A percentile compares a stretch with the other conserved stretches of the same genome.
Conservation (phyloP, 2,797 vertebrate species). For the Triplophysa bombifrons region DNA sequence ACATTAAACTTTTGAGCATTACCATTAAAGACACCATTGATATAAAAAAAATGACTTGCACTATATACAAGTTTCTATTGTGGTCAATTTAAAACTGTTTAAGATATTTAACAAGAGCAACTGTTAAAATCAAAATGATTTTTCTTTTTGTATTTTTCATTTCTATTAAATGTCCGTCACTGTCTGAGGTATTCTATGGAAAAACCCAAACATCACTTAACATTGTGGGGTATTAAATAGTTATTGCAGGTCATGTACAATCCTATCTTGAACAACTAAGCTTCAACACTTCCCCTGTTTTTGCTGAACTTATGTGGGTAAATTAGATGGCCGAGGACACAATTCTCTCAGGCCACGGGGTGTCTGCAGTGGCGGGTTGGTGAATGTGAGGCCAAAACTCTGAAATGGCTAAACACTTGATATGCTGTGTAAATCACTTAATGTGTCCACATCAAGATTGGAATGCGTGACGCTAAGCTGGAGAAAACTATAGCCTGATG, state of each 20-base stretch:
- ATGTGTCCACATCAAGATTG: conserved; percentile 69
- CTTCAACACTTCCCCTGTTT: too few species aligned
- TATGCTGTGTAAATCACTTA: conserved; percentile 63
- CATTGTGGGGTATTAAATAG: not conserved
- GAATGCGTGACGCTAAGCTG: conserved; percentile 71
- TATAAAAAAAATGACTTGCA: too few species aligned
- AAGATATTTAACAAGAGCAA: too few species aligned
- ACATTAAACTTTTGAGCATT: too few species aligned
- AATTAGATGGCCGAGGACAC: not conserved
- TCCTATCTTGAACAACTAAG: not conserved
- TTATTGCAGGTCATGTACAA: not conserved
- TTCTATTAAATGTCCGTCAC: too few species aligned
- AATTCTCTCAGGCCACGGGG: not conserved
- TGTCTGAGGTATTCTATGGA: not conserved
- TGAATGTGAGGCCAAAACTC: not conserved
- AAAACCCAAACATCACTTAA: not conserved
- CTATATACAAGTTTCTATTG: too few species aligned
- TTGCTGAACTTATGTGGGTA: conserved; percentile 1
- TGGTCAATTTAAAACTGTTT: too few species aligned
- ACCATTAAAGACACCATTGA: too few species aligned
- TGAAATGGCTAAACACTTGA: conserved; percentile 52
- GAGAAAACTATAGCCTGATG: conserved; percentile 62
- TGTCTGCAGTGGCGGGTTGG: not conserved
- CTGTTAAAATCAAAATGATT: too few species aligned
- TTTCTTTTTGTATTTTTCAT: too few species aligned